Evolutionary conservation across 2,113 vertebrate genomes (phyloP), one percentile per base, ranked within the genome.

Genomic region (Plotosus lineatus): DNA sequence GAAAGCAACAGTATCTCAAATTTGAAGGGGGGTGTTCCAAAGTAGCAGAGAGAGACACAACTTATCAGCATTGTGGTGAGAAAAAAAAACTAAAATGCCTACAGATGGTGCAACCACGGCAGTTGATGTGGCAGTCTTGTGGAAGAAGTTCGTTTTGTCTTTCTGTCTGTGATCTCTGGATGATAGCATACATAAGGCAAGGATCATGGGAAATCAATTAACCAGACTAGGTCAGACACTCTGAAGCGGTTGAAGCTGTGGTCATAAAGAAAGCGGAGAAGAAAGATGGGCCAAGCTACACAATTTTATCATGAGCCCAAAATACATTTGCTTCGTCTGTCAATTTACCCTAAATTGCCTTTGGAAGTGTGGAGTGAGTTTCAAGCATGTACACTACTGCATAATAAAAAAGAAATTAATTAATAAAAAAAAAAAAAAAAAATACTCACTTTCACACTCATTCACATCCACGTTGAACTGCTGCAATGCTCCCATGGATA

Each of bases 401-500:
- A 26, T 72, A 14, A 38, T 3, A 63, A 51, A 53, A 15, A 53
- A 38, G 36, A n/a, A n/a, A n/a, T n/a, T n/a, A n/a, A n/a, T n/a
- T n/a, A n/a, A 10, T 44, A 63, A 53, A 75, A 23, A 66, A 1
- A 31, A 4, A 44, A 1, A 26, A 56, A 68, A 2, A 15, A 33
- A 1, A 15, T 63, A 88, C 97, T 98, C 92, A 98, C 97, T 90
- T 91, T 99, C 98, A 0, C 98, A 99, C 89, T 98, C 96, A 78
- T 92, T 90, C 84, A 99, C 92, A n/a, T 99, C 98, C 81, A 95
- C 82, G 90, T 97, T 94, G 90, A 99, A 95, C 91, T 99, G 98
- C 84, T 98, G 96, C 78, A 99, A 83, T 1, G 97, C 97, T 0
- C 96, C 98, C 93, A 98, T 89, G 2, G 96, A 96, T 60, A 99